Percentiles rank a stretch among this genome's conserved stretches.
Evolutionary conservation across 2,888 invertebrate species (phyloP).

Genomic region (Liposcelis brunnea): DNA sequence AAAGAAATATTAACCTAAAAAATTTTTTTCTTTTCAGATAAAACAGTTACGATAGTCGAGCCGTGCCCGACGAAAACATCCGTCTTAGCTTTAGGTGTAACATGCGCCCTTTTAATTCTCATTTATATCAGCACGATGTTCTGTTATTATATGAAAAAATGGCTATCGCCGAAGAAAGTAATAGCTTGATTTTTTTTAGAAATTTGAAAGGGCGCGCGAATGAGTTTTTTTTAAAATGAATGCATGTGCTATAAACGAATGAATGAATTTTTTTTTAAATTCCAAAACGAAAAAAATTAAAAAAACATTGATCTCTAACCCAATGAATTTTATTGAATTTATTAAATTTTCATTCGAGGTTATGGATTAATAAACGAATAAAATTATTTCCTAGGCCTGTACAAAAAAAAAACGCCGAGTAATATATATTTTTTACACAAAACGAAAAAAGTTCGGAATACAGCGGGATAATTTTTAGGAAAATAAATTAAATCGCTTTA

Average conservation of each 20-base stretch:
- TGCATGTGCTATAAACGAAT: too few species aligned
- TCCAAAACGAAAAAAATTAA: too few species aligned
- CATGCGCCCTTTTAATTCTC: slow-evolving; percentile 73
- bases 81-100: slow-evolving; percentile 76
- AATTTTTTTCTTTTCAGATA: slow-evolving; percentile 41
- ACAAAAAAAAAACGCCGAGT: too few species aligned
- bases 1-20: too few species aligned
- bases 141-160: slow-evolving; percentile 86
- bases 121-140: slow-evolving; percentile 82
- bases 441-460: slow-evolving; percentile 6
- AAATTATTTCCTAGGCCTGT: not conserved
- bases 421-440: not conserved
- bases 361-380: slow-evolving; percentile 4
- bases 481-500: not conserved
- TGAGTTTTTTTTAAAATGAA: too few species aligned
- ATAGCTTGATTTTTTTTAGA: slow-evolving; percentile 38
- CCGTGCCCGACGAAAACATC: slow-evolving; percentile 85
- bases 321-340: too few species aligned
- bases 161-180: slow-evolving; percentile 71
- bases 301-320: too few species aligned
- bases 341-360: not conserved
- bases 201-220: slow-evolving; percentile 5
- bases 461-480: not conserved
- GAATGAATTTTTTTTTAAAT: too few species aligned
- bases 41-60: slow-evolving; percentile 77